These are phyloP conservation scores for Sterna hirundo DNA, from an alignment of 2,113 vertebrate species.

Conservation along the genomic window DNA sequence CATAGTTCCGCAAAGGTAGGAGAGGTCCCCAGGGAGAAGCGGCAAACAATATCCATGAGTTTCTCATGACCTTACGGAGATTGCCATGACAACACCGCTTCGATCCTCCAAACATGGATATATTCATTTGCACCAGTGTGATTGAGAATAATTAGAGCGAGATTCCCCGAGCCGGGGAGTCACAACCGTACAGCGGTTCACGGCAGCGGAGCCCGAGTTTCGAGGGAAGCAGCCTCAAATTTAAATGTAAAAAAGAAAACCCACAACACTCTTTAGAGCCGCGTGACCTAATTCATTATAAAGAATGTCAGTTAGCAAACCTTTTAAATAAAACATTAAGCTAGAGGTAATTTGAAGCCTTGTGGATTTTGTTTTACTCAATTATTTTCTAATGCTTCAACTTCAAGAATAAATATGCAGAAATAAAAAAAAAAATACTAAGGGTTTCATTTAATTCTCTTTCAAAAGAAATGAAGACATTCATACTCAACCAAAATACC, in stretches of 20 bases:
- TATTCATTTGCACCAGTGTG: conserved; percentile 47
- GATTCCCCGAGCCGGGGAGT: conserved; percentile 10
- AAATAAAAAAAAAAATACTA: neutral
- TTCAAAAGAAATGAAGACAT: conserved; percentile 50
- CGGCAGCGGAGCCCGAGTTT: neutral
- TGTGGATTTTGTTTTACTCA: conserved; percentile 72
- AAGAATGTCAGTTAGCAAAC: conserved; percentile 65
- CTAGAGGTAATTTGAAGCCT: conserved; percentile 69
- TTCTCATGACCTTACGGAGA: conserved; percentile 52
- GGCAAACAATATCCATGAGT: neutral
- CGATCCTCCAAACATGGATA: conserved; percentile 36
- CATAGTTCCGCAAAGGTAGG: neutral
- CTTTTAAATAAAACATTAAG: conserved; percentile 72
- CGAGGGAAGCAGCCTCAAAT: conserved; percentile 37
- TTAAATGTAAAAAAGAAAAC: conserved; percentile 46
- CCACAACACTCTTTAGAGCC: conserved; percentile 24
- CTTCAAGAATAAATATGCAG: conserved; percentile 65
- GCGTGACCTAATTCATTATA: conserved; percentile 51
- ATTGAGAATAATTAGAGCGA: conserved; percentile 59
- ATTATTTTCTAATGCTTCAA: conserved; percentile 68
- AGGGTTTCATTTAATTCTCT: conserved; percentile 45
- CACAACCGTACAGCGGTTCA: neutral
- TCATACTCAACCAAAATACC: conserved; percentile 22
- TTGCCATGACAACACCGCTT: conserved; percentile 58
- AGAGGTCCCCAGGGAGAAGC: conserved; percentile 7